Evolutionary conservation across 1,140 invertebrate genomes (phyloP).

Genomic region (Brachionus rotundiformis): DNA sequence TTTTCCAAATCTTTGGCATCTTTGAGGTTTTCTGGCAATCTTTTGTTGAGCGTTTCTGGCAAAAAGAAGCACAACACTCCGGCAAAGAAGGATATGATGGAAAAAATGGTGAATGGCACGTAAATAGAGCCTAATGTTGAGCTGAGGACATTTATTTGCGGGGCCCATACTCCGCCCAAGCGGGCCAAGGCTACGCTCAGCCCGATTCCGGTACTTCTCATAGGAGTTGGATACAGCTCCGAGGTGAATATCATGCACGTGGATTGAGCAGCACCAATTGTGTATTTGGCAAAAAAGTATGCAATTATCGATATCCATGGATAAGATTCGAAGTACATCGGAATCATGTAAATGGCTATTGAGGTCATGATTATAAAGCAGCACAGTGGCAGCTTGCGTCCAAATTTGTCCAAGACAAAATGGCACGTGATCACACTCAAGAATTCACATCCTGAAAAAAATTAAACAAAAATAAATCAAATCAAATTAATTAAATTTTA

Average conservation of each 20-base stretch:
- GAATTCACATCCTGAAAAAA: slow-evolving; percentile 11
- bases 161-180: not conserved
- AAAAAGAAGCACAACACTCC: not conserved
- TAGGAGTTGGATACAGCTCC: slow-evolving; percentile 24
- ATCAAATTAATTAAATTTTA: not conserved
- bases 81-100: not conserved
- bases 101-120: not conserved
- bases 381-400: not conserved
- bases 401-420: not conserved
- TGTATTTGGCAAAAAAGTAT: slow-evolving; percentile 18
- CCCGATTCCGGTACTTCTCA: slow-evolving; percentile 28
- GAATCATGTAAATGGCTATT: slow-evolving; percentile 23
- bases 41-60: not conserved
- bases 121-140: not conserved
- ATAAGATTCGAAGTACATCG: not conserved
- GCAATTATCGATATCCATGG: not conserved
- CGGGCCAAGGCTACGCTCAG: slow-evolving; percentile 4
- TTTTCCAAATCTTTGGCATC: slow-evolving; percentile 9
- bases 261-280: slow-evolving; percentile 14
- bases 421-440: slow-evolving; percentile 14
- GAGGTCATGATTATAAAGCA: not conserved
- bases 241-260: slow-evolving; percentile 9
- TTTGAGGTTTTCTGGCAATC: slow-evolving; percentile 9
- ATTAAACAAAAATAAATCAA: not conserved
- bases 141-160: slow-evolving; percentile 4